Conservation (phyloP, 1,140 invertebrate genomes). For the Copidosoma floridanum region DNA sequence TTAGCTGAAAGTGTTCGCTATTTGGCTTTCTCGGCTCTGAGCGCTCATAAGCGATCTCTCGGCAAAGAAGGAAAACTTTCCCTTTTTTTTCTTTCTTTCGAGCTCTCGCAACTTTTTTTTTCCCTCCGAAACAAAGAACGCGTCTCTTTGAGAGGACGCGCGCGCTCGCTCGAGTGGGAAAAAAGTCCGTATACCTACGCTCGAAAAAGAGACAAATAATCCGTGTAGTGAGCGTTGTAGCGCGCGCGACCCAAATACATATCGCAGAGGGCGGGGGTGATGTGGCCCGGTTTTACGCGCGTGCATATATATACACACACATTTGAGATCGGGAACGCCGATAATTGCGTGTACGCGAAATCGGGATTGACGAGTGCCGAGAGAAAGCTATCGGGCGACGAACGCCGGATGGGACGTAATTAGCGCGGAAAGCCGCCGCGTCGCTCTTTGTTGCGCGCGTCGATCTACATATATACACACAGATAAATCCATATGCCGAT, state of each 20-base stretch:
- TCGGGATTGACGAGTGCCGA: slow-evolving; percentile 32
- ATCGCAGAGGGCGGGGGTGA: too few relatives aligned
- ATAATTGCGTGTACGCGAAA: not conserved
- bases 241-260: slow-evolving; percentile 14
- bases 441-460: not conserved
- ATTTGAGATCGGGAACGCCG: slow-evolving; percentile 13
- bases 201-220: not conserved
- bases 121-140: too few relatives aligned
- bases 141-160: too few relatives aligned
- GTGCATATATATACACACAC: not conserved
- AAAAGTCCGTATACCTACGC: too few relatives aligned
- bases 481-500: not conserved
- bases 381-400: slow-evolving; percentile 37
- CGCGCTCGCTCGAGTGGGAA: too few relatives aligned
- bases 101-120: too few relatives aligned
- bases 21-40: too few relatives aligned
- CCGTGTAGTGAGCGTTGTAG: slow-evolving; percentile 1
- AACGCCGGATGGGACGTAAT: slow-evolving; percentile 21
- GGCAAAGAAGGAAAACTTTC: too few relatives aligned
- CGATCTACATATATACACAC: not conserved
- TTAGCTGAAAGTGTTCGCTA: too few relatives aligned
- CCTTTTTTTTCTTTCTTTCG: too few relatives aligned
- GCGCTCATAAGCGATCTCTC: too few relatives aligned
- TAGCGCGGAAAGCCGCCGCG: slow-evolving; percentile 26
- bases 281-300: too few relatives aligned